Evolutionary conservation across 92 coral and sea anemone species (phyloP), one percentile per base, ranked within the genome.

Genomic region (Desmophyllum pertusum): DNA sequence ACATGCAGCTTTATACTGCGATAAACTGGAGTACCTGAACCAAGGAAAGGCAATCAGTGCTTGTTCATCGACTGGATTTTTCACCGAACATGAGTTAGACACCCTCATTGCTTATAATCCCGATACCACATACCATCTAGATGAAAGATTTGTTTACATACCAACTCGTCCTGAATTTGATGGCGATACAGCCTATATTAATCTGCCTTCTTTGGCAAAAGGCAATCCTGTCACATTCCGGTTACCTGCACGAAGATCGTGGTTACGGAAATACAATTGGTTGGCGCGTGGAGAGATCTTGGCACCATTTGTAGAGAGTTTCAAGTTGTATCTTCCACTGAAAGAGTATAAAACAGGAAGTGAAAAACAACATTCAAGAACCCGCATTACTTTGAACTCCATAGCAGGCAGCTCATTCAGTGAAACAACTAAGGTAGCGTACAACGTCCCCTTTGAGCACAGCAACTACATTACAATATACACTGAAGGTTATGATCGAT

Each of bases 251-350:
- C 52, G 80, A 6, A 42, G 83, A 30, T 3, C 66, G 0, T 88
- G 91, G 94, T 75, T 91, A 10, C 43, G 72, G 18, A 81, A 74
- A 15, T 83, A 77, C 50, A 88, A 91, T 55, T 91, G 94, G 94
- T 42, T 83, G 37, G 66, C 85, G 18, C 38, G 83, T 10, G 86
- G 79, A 10, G 89, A 77, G 21, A 68, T 25, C 25, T 39, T 84
- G 40, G 92, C 91, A 40, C 89, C 87, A 0, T 91, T 84, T 45
- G 89, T 88, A 4, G 76, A 84, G n/a, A 88, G 89, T 19, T 83
- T 91, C 63, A 91, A 88, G 62, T 11, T 88, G 57, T 88, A 91
- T 63, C 86, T 91, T 17, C 94, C 94, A 17, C 87, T 71, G 1
- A 81, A 80, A 73, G 77, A 83, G 35, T 87, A 88, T 27, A 51